These are phyloP conservation scores for Polypterus bichir DNA, from an alignment of 2,113 vertebrate species.

Conservation along the genomic window DNA sequence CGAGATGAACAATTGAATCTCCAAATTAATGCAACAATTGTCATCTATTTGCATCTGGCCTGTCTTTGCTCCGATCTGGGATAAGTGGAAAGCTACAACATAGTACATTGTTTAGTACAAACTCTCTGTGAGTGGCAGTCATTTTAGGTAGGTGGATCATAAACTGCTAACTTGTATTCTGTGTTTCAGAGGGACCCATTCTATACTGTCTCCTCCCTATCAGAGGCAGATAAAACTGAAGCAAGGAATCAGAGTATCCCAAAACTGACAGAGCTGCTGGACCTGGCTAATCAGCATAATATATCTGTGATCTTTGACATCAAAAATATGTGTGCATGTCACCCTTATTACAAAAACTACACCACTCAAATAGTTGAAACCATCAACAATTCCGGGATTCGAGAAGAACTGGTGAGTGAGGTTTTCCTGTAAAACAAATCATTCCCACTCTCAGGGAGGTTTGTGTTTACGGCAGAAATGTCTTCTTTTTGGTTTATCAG, in stretches of 20 bases:
- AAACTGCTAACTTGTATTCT: not conserved
- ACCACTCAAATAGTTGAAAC: conserved; percentile 39
- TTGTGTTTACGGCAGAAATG: too few species aligned
- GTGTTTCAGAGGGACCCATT: conserved; percentile 62
- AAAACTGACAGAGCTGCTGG: conserved; percentile 42
- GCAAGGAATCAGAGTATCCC: conserved; percentile 52
- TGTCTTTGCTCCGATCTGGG: too few species aligned
- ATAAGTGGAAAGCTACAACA: too few species aligned
- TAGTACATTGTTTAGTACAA: too few species aligned
- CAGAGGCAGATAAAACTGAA: conserved; percentile 31
- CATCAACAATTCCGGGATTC: conserved; percentile 46
- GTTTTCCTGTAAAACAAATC: not conserved
- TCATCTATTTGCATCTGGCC: too few species aligned
- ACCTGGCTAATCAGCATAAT: conserved; percentile 45
- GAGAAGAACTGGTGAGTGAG: conserved; percentile 45
- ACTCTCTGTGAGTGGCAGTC: too few species aligned
- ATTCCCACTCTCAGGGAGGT: too few species aligned
- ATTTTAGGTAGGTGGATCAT: too few species aligned
- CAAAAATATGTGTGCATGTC: conserved; percentile 44
- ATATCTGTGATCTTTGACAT: conserved; percentile 78
- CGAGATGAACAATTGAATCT: too few species aligned
- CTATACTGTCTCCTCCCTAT: conserved; percentile 44
- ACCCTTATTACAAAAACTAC: conserved; percentile 38
- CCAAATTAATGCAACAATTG: too few species aligned
- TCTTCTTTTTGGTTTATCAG: too few species aligned